Base-by-base conservation (phyloP, 2,113 vertebrate genomes). In the Pangasianodon hypophthalmus region DNA sequence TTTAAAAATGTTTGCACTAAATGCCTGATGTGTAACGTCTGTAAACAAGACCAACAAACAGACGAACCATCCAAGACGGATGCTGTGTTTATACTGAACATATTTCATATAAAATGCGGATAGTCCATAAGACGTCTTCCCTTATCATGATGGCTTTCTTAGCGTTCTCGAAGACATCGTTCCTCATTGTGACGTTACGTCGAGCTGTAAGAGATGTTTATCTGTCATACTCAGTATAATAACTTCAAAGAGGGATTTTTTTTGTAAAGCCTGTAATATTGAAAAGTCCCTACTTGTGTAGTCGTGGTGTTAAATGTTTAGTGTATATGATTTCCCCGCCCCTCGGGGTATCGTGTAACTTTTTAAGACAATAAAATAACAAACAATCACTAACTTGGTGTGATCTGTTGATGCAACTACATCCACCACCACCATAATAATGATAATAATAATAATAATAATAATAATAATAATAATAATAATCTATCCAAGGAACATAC, bases 331-430 rank as follows among this genome's bases (percentile, higher is more conserved):
- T 97, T 90, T 90, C 89, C 89, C 97, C 97, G 96, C 97, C 97
- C 97, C 96, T 97, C 97, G 97, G 97, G 97, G 97, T 37, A 97
- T 97, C 96, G 97, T 98, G 98, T 98, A 98, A 97, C 97, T 99
- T 99, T 99, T 98, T 99, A 98, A 98, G 96, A 98, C 97, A 99
- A 99, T 99, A 96, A 99, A 98, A 98, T 98, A 97, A 98, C 96
- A 94, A 97, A 98, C 97, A 95, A 96, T 98, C 98, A 97, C 96
- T 97, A 98, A 98, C 95, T 95, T 94, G 75, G 84, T 88, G 88
- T 90, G 85, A 85, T 58, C 37, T 95, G 56, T 83, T 41, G 14
- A 64, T 71, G 80, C 32, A 44, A 41, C 19, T 24, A 37, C 37
- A 41, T 10, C 54, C 52, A 58, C 0, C 3, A 41, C 9, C 0